Base-by-base conservation (phyloP, 2,888 invertebrate species). In the Melieria picta region DNA sequence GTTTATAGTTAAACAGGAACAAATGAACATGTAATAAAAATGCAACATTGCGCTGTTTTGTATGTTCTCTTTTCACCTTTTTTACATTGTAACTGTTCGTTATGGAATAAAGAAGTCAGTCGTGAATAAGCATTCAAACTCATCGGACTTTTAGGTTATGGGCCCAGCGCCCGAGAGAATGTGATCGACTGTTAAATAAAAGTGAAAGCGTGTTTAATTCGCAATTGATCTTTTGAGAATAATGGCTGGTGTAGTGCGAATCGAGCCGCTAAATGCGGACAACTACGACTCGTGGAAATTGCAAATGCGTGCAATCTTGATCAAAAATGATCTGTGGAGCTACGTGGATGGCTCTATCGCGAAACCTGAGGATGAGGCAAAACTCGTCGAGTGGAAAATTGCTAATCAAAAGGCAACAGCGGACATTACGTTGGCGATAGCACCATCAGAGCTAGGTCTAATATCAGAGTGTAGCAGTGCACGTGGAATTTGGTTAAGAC, bases 401-500 rank as follows among this genome's bases (percentile, higher is more conserved):
- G 50, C 65, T 30, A 76, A 78, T 46, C 72, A 79, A 57, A 78
- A 77, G 42, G 77, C 77, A 63, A 66, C 72, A 10, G 71, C 77
- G 7, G 77, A 76, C 50, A 77, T 79, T 11, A 75, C 69, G 52
- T 60, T 78, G 13, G 58, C 77, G 30, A 76, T 79, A 69, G 70
- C 71, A 7, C 72, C 78, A 43, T 60, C 80, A 0, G 83, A 85
- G 76, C 69, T 85, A 11, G 81, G 82, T 50, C 78, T 81, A 69
- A 71, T 84, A 4, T 80, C 80, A 50, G 73, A 76, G 16, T 85
- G 82, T 70, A 11, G 7, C 5, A 77, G 72, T 45, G 78, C 85
- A 3, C 78, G 77, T 6, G 80, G 81, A 11, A 76, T 85, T 30
- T 87, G 86, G 87, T 13, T 74, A 4, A 86, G 80, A 71, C 75